These are phyloP conservation scores for Hyposoter dolosus DNA, from an alignment of 2,888 invertebrate species.

Conservation along the genomic window DNA sequence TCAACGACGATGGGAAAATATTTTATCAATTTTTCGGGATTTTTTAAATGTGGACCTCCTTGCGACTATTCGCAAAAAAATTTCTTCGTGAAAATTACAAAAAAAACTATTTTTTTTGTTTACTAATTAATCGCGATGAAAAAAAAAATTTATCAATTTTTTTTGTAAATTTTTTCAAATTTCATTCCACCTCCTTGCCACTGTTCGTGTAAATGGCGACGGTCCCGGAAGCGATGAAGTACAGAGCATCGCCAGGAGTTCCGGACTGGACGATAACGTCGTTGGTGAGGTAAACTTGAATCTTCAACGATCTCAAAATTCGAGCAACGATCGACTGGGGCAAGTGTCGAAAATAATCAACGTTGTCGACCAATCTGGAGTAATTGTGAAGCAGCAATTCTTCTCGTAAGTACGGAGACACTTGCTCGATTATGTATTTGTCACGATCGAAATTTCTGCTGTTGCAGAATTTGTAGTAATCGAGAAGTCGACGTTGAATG, in stretches of 20 bases:
- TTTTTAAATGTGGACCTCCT: too few relatives aligned
- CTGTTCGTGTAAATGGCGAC: slow-evolving; percentile 84
- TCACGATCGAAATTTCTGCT: slow-evolving; percentile 83
- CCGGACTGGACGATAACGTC: slow-evolving; percentile 83
- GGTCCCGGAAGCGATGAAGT: slow-evolving; percentile 84
- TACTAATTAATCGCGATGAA: not conserved
- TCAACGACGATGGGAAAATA: too few relatives aligned
- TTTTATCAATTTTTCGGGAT: too few relatives aligned
- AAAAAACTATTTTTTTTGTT: too few relatives aligned
- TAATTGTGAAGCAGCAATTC: slow-evolving; percentile 83
- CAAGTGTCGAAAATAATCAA: slow-evolving; percentile 82
- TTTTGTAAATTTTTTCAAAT: slow-evolving; percentile 1
- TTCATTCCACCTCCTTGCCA: slow-evolving; percentile 82
- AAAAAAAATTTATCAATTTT: not conserved
- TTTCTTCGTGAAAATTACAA: too few relatives aligned
- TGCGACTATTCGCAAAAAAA: too few relatives aligned
- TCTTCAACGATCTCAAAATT: slow-evolving; percentile 78
- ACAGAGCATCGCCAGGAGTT: slow-evolving; percentile 81
- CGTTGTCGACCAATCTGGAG: slow-evolving; percentile 80
- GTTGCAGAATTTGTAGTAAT: slow-evolving; percentile 83
- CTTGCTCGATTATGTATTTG: slow-evolving; percentile 81
- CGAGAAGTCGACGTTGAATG: slow-evolving; percentile 81
- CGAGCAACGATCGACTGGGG: slow-evolving; percentile 78
- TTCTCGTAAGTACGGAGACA: slow-evolving; percentile 82
- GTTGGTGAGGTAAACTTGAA: slow-evolving; percentile 82